Evolutionary conservation across 2,113 vertebrate genomes (phyloP).

Genomic region (Cyphomyrus plagiostoma): DNA sequence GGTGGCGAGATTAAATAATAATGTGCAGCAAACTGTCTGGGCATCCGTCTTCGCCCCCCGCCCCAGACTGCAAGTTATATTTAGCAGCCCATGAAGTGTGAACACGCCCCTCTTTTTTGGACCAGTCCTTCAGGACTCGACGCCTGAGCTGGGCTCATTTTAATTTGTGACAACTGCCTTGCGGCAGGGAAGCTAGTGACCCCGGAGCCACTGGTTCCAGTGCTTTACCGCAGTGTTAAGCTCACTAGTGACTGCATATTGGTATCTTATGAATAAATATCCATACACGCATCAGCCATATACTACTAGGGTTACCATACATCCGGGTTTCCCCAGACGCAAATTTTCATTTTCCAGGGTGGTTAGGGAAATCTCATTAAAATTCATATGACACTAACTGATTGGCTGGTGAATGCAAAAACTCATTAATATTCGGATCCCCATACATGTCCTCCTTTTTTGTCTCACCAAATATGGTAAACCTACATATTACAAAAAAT

Average conservation of each 20-base stretch:
- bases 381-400: too few species aligned
- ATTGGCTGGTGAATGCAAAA: too few species aligned
- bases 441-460: too few species aligned
- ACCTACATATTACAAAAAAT: not conserved
- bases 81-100: not conserved
- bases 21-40: not conserved
- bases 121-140: constrained; percentile 15
- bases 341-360: too few species aligned
- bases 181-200: not conserved
- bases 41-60: not conserved
- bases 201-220: constrained; percentile 22
- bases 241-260: constrained; percentile 23
- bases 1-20: constrained; percentile 8
- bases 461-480: too few species aligned
- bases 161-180: constrained; percentile 13
- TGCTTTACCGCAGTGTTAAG: constrained; percentile 8
- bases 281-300: not conserved
- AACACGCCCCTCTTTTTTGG: not conserved
- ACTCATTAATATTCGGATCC: too few species aligned
- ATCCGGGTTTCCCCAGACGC: too few species aligned
- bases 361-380: too few species aligned
- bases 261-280: constrained; percentile 29
- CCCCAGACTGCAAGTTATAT: not conserved
- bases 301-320: not conserved
- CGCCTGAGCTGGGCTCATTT: constrained; percentile 24